Evolutionary conservation across 2,113 vertebrate species (phyloP), one percentile per base, ranked within the genome.

Genomic region (Bubo blakistoni): DNA sequence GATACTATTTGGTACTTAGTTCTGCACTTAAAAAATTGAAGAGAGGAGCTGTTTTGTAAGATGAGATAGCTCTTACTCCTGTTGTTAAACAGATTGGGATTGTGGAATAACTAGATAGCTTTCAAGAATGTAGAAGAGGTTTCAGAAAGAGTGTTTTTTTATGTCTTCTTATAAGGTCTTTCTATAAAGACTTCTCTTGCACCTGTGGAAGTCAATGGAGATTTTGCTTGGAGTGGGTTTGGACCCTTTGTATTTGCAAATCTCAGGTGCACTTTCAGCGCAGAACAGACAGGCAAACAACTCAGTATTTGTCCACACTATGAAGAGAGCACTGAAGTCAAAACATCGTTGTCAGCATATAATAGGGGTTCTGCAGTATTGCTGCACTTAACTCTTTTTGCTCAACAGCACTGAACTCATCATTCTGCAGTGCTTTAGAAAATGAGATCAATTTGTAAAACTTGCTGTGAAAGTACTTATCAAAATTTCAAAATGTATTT

Each of bases 251-350:
- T 95, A 42, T 90, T 86, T 86, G 42, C 71, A 91, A 96, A 95
- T 24, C n/a, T 80, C 81, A 87, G 62, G 63, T 72, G 77, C 44
- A 38, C 81, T 94, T 87, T 74, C 72, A 88, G 69, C 6, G 21
- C 12, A 62, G 70, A 94, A 58, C 84, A 89, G 86, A 58, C 62
- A 85, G 77, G 83, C 61, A 91, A 79, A 94, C 73, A 92, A 59
- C 83, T 81, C 73, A 25, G 55, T 93, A 86, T 93, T 95, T 94
- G 69, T 91, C 69, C 77, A 66, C 27, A 30, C 46, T 54, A 67
- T 72, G 91, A 97, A 91, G 86, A 91, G 73, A 76, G 66, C 42
- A 66, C 80, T 87, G 62, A 92, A 95, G 81, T 92, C 62, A 89
- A 92, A 95, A 94, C 18, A 25, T 66, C 6, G 2, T 69, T 95